Conservation (phyloP, 2,888 invertebrate genomes). For the Teleiodes luculella region DNA sequence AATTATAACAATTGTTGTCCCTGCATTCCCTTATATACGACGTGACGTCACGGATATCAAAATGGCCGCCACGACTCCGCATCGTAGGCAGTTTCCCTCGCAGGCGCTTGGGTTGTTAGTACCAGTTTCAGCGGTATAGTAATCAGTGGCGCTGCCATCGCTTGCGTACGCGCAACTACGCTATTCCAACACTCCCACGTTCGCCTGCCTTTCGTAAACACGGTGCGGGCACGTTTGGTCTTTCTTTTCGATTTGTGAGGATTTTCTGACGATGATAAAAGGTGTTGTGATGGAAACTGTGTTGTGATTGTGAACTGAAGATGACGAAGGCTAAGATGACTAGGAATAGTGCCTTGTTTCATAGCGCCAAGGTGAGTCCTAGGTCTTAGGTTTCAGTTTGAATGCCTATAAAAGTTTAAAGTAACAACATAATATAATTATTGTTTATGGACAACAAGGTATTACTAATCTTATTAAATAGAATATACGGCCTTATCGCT, state of each 20-base stretch:
- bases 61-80: slow-evolving; percentile 51
- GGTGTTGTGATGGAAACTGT: slow-evolving; percentile 61
- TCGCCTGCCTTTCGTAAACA: slow-evolving; percentile 69
- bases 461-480: too few species aligned
- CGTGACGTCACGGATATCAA: slow-evolving; percentile 47
- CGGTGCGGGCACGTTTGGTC: slow-evolving; percentile 37
- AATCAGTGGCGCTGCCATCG: slow-evolving; percentile 50
- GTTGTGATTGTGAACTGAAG: slow-evolving; percentile 48
- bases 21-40: slow-evolving; percentile 24
- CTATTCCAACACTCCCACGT: slow-evolving; percentile 66
- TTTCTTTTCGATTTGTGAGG: slow-evolving; percentile 45
- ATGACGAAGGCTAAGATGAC: slow-evolving; percentile 81
- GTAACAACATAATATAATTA: too few species aligned
- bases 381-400: neutral
- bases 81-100: slow-evolving; percentile 41
- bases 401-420: too few species aligned
- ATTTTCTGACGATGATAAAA: slow-evolving; percentile 53
- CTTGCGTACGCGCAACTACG: slow-evolving; percentile 42
- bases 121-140: slow-evolving; percentile 50
- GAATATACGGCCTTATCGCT: too few species aligned
- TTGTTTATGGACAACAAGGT: too few species aligned
- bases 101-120: slow-evolving; percentile 56
- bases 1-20: slow-evolving; percentile 40
- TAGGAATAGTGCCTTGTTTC: slow-evolving; percentile 82
- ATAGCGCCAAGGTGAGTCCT: slow-evolving; percentile 84